Conservation (phyloP, 1,140 invertebrate genomes). For the Rhyacophila brunnea region DNA sequence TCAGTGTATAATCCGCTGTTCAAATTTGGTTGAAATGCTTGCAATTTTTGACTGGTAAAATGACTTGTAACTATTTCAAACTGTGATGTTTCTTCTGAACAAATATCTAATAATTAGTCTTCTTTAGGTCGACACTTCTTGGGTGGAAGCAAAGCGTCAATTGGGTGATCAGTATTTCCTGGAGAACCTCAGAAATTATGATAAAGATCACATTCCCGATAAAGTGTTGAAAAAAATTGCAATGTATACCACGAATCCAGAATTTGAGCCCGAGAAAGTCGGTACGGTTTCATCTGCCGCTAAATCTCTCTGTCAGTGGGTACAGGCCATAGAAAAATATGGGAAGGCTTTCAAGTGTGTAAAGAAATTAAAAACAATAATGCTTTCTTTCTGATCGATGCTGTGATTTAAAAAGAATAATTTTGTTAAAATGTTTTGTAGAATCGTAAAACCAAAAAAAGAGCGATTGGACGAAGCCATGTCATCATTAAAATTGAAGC, state of each 20-base stretch:
- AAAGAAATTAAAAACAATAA: too few species aligned
- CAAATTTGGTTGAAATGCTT: too few species aligned
- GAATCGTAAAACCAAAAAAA: slow-evolving; percentile 80
- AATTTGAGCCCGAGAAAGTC: slow-evolving; percentile 85
- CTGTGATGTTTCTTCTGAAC: background rate
- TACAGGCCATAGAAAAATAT: slow-evolving; percentile 87
- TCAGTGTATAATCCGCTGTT: too few species aligned
- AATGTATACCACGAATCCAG: slow-evolving; percentile 73
- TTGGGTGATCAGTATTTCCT: slow-evolving; percentile 77
- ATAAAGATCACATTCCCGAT: slow-evolving; percentile 84
- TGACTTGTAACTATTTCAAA: too few species aligned
- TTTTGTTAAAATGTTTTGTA: too few species aligned
- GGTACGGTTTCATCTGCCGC: slow-evolving; percentile 77
- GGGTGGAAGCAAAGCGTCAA: slow-evolving; percentile 82
- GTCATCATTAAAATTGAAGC: slow-evolving; percentile 72
- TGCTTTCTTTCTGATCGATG: too few species aligned
- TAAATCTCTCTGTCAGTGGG: slow-evolving; percentile 85
- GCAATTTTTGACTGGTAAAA: too few species aligned
- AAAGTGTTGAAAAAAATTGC: slow-evolving; percentile 77
- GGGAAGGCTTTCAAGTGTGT: slow-evolving; percentile 76
- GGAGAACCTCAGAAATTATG: slow-evolving; percentile 76
- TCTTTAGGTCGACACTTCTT: slow-evolving; percentile 69
- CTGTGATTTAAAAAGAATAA: too few species aligned
- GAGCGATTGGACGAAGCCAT: slow-evolving; percentile 71
- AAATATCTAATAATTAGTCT: slow-evolving; percentile 1